Evolutionary conservation across 2,888 invertebrate genomes (phyloP).

Genomic region (Tipula unca): DNA sequence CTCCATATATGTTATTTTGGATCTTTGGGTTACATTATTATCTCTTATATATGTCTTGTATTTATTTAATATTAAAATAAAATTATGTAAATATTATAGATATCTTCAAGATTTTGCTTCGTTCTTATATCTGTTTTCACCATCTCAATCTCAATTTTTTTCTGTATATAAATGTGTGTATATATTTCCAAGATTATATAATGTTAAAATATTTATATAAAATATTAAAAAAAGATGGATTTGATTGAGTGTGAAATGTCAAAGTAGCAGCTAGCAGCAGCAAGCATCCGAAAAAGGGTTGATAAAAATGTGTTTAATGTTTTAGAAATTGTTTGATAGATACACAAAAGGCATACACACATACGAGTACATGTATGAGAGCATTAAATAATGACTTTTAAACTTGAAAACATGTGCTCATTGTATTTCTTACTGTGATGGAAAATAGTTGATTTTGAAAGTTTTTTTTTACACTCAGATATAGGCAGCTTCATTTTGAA

Average conservation of each 20-base stretch:
- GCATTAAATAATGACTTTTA: background rate
- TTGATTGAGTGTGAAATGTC: background rate
- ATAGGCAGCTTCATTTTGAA: too few species aligned
- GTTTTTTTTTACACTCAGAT: too few species aligned
- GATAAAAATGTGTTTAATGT: background rate
- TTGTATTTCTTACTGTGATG: background rate
- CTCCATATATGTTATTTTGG: background rate
- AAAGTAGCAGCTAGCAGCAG: background rate
- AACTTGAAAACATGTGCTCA: background rate
- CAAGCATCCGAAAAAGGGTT: background rate
- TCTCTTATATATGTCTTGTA: conserved; percentile 14
- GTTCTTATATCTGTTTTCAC: background rate
- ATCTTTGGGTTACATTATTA: background rate
- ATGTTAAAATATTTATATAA: background rate
- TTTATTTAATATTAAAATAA: conserved; percentile 8
- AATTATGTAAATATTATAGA: conserved; percentile 14
- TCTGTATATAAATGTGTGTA: background rate
- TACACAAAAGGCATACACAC: background rate
- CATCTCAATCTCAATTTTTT: background rate
- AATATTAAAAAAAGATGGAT: background rate
- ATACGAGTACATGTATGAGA: background rate
- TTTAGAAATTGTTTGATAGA: background rate
- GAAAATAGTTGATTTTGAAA: too few species aligned
- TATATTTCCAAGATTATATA: background rate
- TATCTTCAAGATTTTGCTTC: background rate